These are phyloP conservation scores for Sarcophaga subvicina DNA, from an alignment of 2,888 invertebrate species.

Conservation along the genomic window DNA sequence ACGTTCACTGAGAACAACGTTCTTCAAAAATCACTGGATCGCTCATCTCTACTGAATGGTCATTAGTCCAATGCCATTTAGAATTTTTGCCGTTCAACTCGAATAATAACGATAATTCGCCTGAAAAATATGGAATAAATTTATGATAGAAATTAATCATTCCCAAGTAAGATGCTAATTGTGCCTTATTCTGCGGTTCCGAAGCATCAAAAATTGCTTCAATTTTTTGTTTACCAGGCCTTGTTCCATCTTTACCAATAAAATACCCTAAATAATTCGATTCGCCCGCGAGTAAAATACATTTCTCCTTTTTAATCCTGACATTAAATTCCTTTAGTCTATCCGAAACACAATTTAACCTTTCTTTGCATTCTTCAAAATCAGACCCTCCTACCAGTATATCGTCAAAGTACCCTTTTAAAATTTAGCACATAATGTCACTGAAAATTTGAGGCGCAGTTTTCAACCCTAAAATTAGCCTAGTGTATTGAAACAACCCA, in stretches of 20 bases:
- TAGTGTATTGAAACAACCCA: conserved; percentile 52
- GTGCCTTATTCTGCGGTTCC: conserved; percentile 12
- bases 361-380: conserved; percentile 17
- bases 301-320: not conserved
- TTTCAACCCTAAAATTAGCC: conserved; percentile 47
- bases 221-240: conserved; percentile 22
- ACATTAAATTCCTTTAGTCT: not conserved
- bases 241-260: conserved; percentile 7
- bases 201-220: conserved; percentile 13
- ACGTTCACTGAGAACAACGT: too few relatives aligned
- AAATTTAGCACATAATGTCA: conserved; percentile 25
- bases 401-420: conserved; percentile 42
- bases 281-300: not conserved
- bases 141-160: conserved; percentile 50
- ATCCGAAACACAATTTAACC: not conserved
- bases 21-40: too few relatives aligned
- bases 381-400: conserved; percentile 38
- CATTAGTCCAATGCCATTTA: conserved; percentile 43
- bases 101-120: conserved; percentile 43
- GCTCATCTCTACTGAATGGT: not conserved
- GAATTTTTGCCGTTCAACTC: conserved; percentile 41
- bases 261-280: not conserved
- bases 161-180: conserved; percentile 18
- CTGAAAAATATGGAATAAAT: conserved; percentile 61
- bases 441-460: conserved; percentile 39